Percentiles rank a stretch among this genome's conserved stretches.
phyloP scores from a whole-genome alignment of 2,888 invertebrate species.

The Hirtodrosophila confusa region DNA sequence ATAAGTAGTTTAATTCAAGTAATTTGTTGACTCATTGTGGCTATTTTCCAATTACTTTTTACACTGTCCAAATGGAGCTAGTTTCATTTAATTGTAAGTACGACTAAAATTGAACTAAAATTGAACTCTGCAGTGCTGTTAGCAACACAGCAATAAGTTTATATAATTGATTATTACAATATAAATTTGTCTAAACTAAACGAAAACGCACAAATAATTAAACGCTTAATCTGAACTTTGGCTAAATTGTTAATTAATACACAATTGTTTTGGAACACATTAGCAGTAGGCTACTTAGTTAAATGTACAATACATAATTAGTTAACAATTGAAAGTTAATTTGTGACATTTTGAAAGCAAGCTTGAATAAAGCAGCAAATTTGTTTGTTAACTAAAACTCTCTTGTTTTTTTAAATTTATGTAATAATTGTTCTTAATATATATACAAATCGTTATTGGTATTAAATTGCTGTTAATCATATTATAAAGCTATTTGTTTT shows the following conservation, averaged over 20 bases:
- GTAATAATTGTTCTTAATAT: constrained; percentile 19
- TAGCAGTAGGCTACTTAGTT: constrained; percentile 49
- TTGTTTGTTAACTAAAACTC: constrained; percentile 15
- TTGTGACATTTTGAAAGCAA: not conserved
- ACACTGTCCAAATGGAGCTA: constrained; percentile 35
- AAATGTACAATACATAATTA: constrained; percentile 41
- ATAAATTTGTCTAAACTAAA: constrained; percentile 64
- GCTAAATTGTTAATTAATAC: constrained; percentile 65
- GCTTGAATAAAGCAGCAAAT: constrained; percentile 18
- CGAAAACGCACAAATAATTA: constrained; percentile 36
- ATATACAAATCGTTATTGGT: constrained; percentile 41
- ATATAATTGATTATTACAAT: constrained; percentile 23
- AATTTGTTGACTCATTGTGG: constrained; percentile 15
- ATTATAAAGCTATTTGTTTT: constrained; percentile 65
- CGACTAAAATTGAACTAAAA: constrained; percentile 70
- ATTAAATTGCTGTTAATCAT: constrained; percentile 16
- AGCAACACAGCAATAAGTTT: constrained; percentile 24
- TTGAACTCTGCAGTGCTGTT: not conserved
- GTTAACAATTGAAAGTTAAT: constrained; percentile 31
- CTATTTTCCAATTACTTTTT: constrained; percentile 31
- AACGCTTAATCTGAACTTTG: constrained; percentile 65
- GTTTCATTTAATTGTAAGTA: constrained; percentile 32
- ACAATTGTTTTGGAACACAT: constrained; percentile 74
- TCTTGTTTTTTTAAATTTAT: not conserved
- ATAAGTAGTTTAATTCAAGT: not conserved